Evolutionary conservation across 1,140 invertebrate species (phyloP), one percentile per base, ranked within the genome.

Genomic region (Lordiphosa collinella): DNA sequence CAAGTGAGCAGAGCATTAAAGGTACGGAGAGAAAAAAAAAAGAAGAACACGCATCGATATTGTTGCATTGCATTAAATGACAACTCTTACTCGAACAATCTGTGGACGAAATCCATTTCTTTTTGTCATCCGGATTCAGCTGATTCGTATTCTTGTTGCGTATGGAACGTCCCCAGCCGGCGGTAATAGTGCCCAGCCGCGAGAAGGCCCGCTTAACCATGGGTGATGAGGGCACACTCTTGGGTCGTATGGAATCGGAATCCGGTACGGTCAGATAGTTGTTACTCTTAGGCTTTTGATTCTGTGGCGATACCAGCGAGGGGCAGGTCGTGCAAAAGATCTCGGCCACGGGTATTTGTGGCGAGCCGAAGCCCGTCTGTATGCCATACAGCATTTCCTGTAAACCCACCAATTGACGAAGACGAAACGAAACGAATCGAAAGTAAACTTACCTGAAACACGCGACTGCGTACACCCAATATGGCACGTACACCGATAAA

Each of bases 301-400:
- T 91, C 69, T 95, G 94, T 0, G 95, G 95, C 51, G 94, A 96
- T 3, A 96, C 91, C 12, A 96, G 89, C 7, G 94, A 95, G 0
- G 96, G 96, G 94, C 95, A 2, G 96, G 95, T 50, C 96, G 91
- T 0, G 95, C 94, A 40, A 97, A 97, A 90, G 41, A 97, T 90
- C 88, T 97, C 95, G 0, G 95, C 96, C 2, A 97, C 95, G 1
- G 96, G 96, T 53, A 96, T 95, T 91, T 96, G 96, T 1, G 95
- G 96, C 47, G 95, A 96, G n/a, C 96, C 96, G 86, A 97, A 97
- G 34, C 96, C 96, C 0, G 96, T 95, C 80, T 96, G 95, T 71
- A 98, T 97, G 56, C 96, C 96, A 87, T 98, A 98, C 12, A 98
- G 89, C 96, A 98, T 97, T 90, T 98, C 96, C 91, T 98, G 94